These are phyloP conservation scores for Phalloptychus januarius DNA, from an alignment of 2,797 vertebrate species.

Conservation along the genomic window DNA sequence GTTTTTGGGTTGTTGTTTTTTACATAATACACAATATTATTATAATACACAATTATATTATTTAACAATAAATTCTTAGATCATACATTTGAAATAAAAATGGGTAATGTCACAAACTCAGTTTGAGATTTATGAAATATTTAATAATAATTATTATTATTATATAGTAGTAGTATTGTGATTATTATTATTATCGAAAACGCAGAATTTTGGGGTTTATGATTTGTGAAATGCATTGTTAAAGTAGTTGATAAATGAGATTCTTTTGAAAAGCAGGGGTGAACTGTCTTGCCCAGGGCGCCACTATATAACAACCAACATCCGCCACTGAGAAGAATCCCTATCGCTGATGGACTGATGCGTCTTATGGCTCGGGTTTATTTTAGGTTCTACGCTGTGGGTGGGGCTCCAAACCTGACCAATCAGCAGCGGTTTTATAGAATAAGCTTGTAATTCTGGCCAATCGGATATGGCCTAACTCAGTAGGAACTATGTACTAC, in stretches of 20 bases:
- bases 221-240: background rate
- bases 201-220: background rate
- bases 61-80: background rate
- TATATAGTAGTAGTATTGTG: no score
- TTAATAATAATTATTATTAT: no score
- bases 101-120: no score
- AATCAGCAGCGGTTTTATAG: slow-evolving; percentile 49
- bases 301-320: background rate
- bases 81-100: background rate
- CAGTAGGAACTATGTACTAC: slow-evolving; percentile 66
- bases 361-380: slow-evolving; percentile 23
- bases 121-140: no score
- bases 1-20: background rate
- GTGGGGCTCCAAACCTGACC: slow-evolving; percentile 55
- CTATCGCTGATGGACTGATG: background rate
- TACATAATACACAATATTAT: background rate
- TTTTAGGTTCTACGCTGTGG: slow-evolving; percentile 44
- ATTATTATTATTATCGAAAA: background rate
- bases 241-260: background rate
- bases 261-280: background rate
- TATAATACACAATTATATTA: background rate
- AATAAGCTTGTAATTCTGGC: slow-evolving; percentile 21
- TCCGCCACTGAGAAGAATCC: background rate
- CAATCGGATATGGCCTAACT: slow-evolving; percentile 49
- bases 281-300: background rate